Percentiles rank a stretch among this genome's conserved stretches.
Evolutionary conservation across 2,113 vertebrate genomes (phyloP).

Genomic region (Archocentrus centrarchus): DNA sequence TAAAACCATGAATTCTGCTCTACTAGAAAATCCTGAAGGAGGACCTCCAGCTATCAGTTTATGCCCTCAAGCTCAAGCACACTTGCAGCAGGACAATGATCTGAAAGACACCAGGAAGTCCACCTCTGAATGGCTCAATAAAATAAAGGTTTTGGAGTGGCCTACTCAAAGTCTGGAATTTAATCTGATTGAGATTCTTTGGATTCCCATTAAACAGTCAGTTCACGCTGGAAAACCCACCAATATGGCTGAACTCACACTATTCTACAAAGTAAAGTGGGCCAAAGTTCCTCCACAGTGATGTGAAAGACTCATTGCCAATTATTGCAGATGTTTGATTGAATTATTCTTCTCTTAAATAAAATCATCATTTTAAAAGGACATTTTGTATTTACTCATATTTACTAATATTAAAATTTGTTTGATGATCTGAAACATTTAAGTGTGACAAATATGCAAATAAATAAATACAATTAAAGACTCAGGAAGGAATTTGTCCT

Average conservation of each 20-base stretch:
- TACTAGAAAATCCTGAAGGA: neutral
- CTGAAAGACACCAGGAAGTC: too few relatives aligned
- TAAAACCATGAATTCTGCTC: neutral
- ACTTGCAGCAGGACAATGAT: rapidly evolving
- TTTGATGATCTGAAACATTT: neutral
- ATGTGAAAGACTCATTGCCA: neutral
- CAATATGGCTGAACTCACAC: neutral
- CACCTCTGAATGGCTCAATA: too few relatives aligned
- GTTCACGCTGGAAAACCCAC: neutral
- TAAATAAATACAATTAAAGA: neutral
- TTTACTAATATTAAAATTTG: neutral
- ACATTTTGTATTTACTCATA: rapidly evolving
- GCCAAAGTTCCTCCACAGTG: rapidly evolving
- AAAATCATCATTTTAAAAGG: neutral
- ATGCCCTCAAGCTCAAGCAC: neutral
- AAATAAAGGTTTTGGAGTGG: too few relatives aligned
- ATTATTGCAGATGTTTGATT: neutral
- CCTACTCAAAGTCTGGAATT: too few relatives aligned
- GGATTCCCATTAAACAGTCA: neutral
- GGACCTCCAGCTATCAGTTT: neutral
- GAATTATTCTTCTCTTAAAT: neutral
- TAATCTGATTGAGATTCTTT: too few relatives aligned
- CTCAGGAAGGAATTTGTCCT: neutral
- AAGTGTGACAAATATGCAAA: neutral
- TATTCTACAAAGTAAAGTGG: neutral